Conservation (phyloP, 2,888 invertebrate genomes). For the Cantharis lateralis region DNA sequence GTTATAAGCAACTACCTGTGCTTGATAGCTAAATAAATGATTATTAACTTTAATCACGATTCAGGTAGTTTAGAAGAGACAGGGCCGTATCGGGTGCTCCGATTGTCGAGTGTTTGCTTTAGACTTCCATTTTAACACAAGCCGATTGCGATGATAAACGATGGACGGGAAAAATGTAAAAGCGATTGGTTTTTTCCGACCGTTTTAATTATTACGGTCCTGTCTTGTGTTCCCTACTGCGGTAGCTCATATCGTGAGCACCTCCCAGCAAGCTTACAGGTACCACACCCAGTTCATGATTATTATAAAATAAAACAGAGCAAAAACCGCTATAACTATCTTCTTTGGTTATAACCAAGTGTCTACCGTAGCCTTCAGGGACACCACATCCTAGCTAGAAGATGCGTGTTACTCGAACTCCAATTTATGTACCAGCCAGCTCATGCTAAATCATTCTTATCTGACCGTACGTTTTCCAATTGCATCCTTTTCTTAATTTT, state of each 20-base stretch:
- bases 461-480: slow-evolving; percentile 19
- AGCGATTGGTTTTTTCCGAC: not conserved
- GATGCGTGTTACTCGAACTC: slow-evolving; percentile 25
- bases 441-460: slow-evolving; percentile 24
- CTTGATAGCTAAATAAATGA: slow-evolving; percentile 33
- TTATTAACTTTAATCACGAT: slow-evolving; percentile 35
- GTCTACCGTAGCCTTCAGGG: slow-evolving; percentile 31
- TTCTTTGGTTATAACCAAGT: slow-evolving; percentile 21
- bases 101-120: no score
- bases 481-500: slow-evolving; percentile 16
- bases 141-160: not conserved
- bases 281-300: slow-evolving; percentile 41
- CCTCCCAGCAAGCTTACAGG: slow-evolving; percentile 39
- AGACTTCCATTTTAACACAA: not conserved
- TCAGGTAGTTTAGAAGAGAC: slow-evolving; percentile 21
- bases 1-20: slow-evolving; percentile 32
- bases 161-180: not conserved
- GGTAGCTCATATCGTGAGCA: slow-evolving; percentile 39
- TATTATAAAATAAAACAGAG: slow-evolving; percentile 38
- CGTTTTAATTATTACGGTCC: slow-evolving; percentile 17
- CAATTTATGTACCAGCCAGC: slow-evolving; percentile 14
- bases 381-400: slow-evolving; percentile 26
- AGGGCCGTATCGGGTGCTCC: slow-evolving; percentile 16
- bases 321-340: slow-evolving; percentile 36
- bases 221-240: slow-evolving; percentile 32